These are phyloP conservation scores for Megaleporinus macrocephalus DNA, from an alignment of 2,113 vertebrate genomes.

Conservation along the genomic window DNA sequence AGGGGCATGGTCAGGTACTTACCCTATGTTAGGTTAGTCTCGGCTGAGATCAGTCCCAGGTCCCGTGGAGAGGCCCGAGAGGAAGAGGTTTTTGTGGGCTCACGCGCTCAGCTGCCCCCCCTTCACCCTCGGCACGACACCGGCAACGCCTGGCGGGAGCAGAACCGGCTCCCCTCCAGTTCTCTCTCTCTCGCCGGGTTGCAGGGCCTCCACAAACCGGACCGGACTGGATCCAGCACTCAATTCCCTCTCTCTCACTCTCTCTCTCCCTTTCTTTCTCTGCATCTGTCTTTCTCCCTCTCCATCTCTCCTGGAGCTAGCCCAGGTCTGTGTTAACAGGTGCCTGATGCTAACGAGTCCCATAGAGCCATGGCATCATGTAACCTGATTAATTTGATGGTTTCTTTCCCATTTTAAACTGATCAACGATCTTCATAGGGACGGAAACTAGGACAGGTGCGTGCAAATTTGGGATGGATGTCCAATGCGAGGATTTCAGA, in stretches of 20 bases:
- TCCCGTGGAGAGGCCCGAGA: conserved; percentile 78
- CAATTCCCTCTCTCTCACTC: conserved; percentile 16
- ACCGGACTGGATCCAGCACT: conserved; percentile 78
- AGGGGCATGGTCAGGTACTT: conserved; percentile 78
- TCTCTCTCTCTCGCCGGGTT: conserved; percentile 77
- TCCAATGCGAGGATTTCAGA: conserved; percentile 7
- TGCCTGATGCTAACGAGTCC: conserved; percentile 36
- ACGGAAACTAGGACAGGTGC: not conserved
- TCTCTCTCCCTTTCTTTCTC: conserved; percentile 70
- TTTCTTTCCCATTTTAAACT: not conserved
- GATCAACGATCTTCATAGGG: not conserved
- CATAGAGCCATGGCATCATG: conserved; percentile 35
- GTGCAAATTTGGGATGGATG: not conserved
- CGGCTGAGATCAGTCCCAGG: conserved; percentile 80
- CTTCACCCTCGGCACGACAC: conserved; percentile 73
- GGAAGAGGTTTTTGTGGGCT: conserved; percentile 65
- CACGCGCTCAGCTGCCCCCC: conserved; percentile 58
- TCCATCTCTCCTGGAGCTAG: conserved; percentile 68
- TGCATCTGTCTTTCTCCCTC: conserved; percentile 68
- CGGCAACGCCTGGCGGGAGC: conserved; percentile 78
- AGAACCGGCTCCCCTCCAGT: conserved; percentile 75
- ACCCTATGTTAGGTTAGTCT: conserved; percentile 77
- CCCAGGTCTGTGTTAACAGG: conserved; percentile 67
- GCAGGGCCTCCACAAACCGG: conserved; percentile 78
- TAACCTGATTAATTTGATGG: not conserved